Percentiles rank a stretch among this genome's conserved stretches.
These are phyloP conservation scores for Synergus umbraculus DNA, from an alignment of 2,888 invertebrate species.

Conservation along the genomic window DNA sequence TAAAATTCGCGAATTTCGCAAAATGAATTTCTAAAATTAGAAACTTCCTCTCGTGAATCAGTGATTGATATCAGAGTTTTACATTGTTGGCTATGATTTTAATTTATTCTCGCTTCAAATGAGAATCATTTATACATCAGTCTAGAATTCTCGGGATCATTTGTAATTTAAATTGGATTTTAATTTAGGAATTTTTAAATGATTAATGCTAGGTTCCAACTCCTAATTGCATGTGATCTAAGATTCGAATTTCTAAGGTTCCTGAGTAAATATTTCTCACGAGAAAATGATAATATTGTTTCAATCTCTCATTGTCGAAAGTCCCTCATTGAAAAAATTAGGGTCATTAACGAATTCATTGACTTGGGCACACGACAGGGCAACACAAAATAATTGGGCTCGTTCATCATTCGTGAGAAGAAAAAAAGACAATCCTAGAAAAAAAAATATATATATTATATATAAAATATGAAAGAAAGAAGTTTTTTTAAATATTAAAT, in stretches of 20 bases:
- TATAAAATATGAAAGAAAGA: background rate
- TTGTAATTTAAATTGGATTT: slow-evolving; percentile 36
- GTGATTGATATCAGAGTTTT: background rate
- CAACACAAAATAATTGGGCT: slow-evolving; percentile 6
- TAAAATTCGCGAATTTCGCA: background rate
- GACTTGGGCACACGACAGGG: background rate
- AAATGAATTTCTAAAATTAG: background rate
- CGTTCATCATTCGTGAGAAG: background rate
- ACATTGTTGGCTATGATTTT: background rate
- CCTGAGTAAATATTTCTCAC: background rate
- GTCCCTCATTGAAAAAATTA: slow-evolving; percentile 20
- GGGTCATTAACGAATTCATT: slow-evolving; percentile 36
- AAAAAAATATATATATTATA: no score
- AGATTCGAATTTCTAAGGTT: background rate
- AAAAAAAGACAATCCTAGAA: background rate
- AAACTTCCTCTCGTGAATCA: background rate
- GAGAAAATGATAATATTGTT: background rate
- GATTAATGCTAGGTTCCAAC: background rate
- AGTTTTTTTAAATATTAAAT: background rate
- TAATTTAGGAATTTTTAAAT: slow-evolving; percentile 1
- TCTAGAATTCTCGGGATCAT: background rate
- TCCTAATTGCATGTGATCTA: background rate
- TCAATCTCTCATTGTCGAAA: background rate
- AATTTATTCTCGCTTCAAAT: slow-evolving; percentile 24
- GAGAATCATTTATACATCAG: background rate